Percentiles rank a stretch among this genome's conserved stretches.
These are phyloP conservation scores for Ichneumoninae sp. DNA, from an alignment of 2,888 invertebrate species.

Conservation along the genomic window DNA sequence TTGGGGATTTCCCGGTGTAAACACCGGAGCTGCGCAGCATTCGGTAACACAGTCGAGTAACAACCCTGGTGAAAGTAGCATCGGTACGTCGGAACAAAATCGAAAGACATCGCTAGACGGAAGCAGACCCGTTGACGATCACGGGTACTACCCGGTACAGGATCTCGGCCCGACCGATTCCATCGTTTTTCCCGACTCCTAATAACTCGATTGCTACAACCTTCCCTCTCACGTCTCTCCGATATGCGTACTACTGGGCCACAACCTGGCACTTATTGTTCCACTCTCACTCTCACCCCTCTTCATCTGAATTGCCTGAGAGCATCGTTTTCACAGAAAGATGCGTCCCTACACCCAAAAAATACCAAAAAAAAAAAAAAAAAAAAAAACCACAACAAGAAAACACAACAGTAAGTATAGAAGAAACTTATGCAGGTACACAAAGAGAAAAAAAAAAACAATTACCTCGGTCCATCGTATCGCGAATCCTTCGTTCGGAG, in stretches of 20 bases:
- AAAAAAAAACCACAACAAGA: conserved; percentile 40
- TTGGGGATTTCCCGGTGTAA: conserved; percentile 63
- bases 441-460: conserved; percentile 13
- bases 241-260: conserved; percentile 7
- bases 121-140: conserved; percentile 66
- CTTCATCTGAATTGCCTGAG: background rate
- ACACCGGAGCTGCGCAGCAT: conserved; percentile 46
- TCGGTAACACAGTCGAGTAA: conserved; percentile 60
- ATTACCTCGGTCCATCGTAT: conserved; percentile 33
- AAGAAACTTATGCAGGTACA: conserved; percentile 12
- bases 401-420: conserved; percentile 59
- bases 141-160: conserved; percentile 68
- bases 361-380: conserved; percentile 30
- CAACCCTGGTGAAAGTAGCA: conserved; percentile 36
- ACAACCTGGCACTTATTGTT: conserved; percentile 4
- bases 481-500: conserved; percentile 5
- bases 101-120: conserved; percentile 40
- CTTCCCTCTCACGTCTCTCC: conserved; percentile 6
- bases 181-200: conserved; percentile 76
- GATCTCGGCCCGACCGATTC: conserved; percentile 73
- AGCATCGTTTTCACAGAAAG: background rate
- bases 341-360: background rate
- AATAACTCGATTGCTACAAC: conserved; percentile 58
- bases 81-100: conserved; percentile 42
- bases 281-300: conserved; percentile 13